Evolutionary conservation across 2,888 invertebrate species (phyloP).

Genomic region (Sacculina carcini): DNA sequence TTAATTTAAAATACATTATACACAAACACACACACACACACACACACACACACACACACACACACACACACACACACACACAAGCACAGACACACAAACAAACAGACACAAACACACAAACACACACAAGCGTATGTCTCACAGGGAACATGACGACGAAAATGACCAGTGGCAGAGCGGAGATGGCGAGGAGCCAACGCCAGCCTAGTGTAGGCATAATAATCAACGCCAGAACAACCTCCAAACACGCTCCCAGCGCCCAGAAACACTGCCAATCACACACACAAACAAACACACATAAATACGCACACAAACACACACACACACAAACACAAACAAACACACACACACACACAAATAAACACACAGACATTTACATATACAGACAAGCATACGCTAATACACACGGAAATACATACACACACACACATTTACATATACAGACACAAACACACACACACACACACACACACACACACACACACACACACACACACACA

Average conservation of each 20-base stretch:
- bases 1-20: too few species aligned
- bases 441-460: too few species aligned
- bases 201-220: slow-evolving; percentile 79
- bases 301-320: too few species aligned
- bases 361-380: too few species aligned
- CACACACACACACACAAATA: too few species aligned
- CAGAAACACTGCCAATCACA: slow-evolving; percentile 58
- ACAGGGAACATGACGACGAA: slow-evolving; percentile 30
- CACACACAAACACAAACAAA: too few species aligned
- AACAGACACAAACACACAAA: slow-evolving; percentile 16
- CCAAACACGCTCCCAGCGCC: slow-evolving; percentile 82
- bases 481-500: too few species aligned
- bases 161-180: slow-evolving; percentile 57
- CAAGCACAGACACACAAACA: slow-evolving; percentile 18
- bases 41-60: slow-evolving; percentile 16
- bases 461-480: too few species aligned
- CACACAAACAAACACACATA: too few species aligned
- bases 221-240: slow-evolving; percentile 62
- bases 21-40: slow-evolving; percentile 18
- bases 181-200: slow-evolving; percentile 72
- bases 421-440: too few species aligned
- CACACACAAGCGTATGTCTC: slow-evolving; percentile 16
- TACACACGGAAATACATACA: too few species aligned
- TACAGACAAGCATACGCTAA: too few species aligned
- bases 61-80: slow-evolving; percentile 18